Base-by-base conservation (phyloP, 2,888 invertebrate species). In the Carpatolechia fugitivella region DNA sequence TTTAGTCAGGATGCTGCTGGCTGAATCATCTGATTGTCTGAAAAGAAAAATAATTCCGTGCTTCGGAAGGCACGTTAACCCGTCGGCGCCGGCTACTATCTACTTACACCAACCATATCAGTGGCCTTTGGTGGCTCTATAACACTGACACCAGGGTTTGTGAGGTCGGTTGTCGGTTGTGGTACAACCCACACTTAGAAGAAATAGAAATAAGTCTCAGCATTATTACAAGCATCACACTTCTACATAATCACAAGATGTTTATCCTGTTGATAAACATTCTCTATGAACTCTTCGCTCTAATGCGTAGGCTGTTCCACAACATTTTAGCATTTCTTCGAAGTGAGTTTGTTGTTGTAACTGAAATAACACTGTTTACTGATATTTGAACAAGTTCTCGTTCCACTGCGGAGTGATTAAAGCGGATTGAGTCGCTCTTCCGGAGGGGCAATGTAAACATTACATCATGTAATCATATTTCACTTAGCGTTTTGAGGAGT, bases 291-390 rank as follows among this genome's bases (percentile, higher is more conserved):
- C 79, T 80, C 77, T 74, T 78, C 68, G n/a, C 35, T n/a, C 61
- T 67, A 5, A 20, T 13, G 44, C 10, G 20, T 16, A 24, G 73
- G 69, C 65, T 66, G 69, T 75, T 76, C 77, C 75, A 79, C 74
- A 82, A 80, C 81, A 81, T 74, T 77, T 70, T 68, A 72, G 63
- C 61, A 55, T 50, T 78, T 76, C 80, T 62, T 52, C 47, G 78
- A 78, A 78, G 57, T 60, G 57, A 60, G 59, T 58, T 62, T 61
- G 60, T 62, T 59, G 51, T 55, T 48, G 49, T 58, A 13, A 44
- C 24, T 29, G 38, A 50, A 50, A 50, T 50, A 50, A 8, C 50
- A 13, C 29, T 50, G 50, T 50, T 50, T 50, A 50, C 50, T 50
- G 13, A 36, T 50, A 38, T 50, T 50, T 50, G 50, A 50, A 50